Evolutionary conservation across 1,140 invertebrate species (phyloP).

Genomic region (Pogonus chalceus): DNA sequence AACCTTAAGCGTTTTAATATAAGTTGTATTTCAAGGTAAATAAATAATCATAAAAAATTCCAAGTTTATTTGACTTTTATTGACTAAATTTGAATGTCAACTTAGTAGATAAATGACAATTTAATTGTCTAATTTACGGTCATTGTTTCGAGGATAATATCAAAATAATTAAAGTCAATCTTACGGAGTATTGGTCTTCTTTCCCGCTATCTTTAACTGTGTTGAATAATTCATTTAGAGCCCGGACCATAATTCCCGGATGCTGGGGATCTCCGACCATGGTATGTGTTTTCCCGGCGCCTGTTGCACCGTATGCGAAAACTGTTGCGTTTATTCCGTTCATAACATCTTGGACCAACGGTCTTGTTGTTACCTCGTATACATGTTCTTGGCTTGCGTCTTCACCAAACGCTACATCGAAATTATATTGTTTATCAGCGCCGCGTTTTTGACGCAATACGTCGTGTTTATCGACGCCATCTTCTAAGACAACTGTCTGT

Average conservation of each 20-base stretch:
- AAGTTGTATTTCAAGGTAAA: too few species aligned
- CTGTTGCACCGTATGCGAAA: constrained; percentile 94
- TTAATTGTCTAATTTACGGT: too few species aligned
- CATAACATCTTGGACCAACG: constrained; percentile 79
- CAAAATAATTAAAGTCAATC: too few species aligned
- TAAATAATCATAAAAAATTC: too few species aligned
- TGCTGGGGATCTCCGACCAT: constrained; percentile 67
- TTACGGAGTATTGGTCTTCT: constrained; percentile 48
- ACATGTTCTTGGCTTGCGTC: constrained; percentile 67
- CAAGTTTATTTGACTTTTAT: too few species aligned
- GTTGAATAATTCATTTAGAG: constrained; percentile 75
- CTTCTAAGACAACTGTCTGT: constrained; percentile 50
- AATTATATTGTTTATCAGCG: constrained; percentile 66
- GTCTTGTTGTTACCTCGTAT: constrained; percentile 70
- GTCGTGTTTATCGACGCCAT: constrained; percentile 50
- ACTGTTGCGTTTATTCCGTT: constrained; percentile 87
- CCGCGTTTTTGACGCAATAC: constrained; percentile 50
- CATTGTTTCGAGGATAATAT: too few species aligned
- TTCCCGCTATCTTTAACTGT: constrained; percentile 43
- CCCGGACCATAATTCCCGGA: constrained; percentile 80
- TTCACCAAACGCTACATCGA: constrained; percentile 77
- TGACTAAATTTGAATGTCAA: too few species aligned
- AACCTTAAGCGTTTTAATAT: too few species aligned
- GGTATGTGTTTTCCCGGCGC: constrained; percentile 85
- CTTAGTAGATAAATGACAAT: too few species aligned